phyloP scores from a whole-genome alignment of 2,113 vertebrate species.

The Gavialis gangeticus region DNA sequence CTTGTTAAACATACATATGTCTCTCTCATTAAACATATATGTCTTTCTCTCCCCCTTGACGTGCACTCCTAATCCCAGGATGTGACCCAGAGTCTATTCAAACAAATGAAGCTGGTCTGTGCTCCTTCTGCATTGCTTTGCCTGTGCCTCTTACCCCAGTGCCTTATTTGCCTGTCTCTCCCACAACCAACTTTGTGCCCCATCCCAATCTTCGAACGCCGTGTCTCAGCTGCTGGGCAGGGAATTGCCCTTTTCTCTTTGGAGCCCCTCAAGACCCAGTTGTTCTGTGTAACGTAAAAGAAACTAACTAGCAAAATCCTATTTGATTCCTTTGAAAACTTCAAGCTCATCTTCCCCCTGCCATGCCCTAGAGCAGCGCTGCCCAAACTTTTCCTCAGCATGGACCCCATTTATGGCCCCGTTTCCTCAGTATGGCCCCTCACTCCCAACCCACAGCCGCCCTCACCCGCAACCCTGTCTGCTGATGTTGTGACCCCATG shows the following conservation, averaged over 20 bases:
- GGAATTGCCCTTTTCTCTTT: not conserved
- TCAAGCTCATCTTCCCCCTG: no score
- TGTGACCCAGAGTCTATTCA: conserved; percentile 47
- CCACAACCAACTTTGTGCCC: fast-evolving
- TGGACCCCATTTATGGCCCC: no score
- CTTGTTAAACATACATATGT: not conserved
- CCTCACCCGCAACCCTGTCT: no score
- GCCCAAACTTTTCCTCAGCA: no score
- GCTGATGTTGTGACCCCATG: no score
- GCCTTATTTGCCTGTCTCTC: not conserved
- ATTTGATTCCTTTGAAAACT: no score
- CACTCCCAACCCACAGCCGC: no score
- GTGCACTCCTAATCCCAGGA: conserved; percentile 41
- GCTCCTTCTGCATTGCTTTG: not conserved
- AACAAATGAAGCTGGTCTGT: not conserved
- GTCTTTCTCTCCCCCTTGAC: not conserved
- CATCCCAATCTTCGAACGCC: not conserved
- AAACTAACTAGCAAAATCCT: no score
- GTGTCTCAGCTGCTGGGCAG: not conserved
- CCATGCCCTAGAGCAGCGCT: no score
- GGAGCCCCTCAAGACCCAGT: not conserved
- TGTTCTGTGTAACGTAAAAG: not conserved
- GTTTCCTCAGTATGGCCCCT: no score
- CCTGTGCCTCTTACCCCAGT: not conserved
- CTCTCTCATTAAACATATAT: not conserved